phyloP scores from a whole-genome alignment of 2,888 invertebrate genomes.

The Amphimallon solstitiale region DNA sequence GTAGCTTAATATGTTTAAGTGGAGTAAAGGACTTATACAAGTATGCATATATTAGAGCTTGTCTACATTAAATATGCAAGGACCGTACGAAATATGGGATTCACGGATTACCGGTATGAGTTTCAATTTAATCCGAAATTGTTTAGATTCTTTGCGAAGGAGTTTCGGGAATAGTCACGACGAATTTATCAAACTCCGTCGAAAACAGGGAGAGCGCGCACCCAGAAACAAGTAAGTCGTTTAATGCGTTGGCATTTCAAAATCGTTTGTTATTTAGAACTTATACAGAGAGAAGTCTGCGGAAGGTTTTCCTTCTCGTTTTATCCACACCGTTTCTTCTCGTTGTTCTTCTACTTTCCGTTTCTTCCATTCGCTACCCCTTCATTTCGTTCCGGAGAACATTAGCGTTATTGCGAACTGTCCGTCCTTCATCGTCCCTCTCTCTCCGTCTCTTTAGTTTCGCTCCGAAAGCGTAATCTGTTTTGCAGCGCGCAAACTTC shows the following conservation, averaged over 20 bases:
- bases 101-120: background rate
- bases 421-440: background rate
- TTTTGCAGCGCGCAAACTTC: slow-evolving; percentile 35
- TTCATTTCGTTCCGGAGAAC: slow-evolving; percentile 10
- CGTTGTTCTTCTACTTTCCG: background rate
- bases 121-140: slow-evolving; percentile 11
- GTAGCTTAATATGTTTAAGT: too few relatives aligned
- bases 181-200: slow-evolving; percentile 1
- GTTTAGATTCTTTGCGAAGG: slow-evolving; percentile 3
- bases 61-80: too few relatives aligned
- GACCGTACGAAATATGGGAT: background rate
- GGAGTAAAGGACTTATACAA: too few relatives aligned
- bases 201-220: background rate
- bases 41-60: too few relatives aligned
- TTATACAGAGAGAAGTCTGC: background rate
- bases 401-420: slow-evolving; percentile 19
- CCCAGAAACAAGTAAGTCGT: slow-evolving; percentile 2
- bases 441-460: slow-evolving; percentile 12
- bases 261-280: slow-evolving; percentile 14
- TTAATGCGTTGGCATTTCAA: slow-evolving; percentile 16
- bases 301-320: background rate
- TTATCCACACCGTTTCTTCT: background rate
- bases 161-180: background rate
- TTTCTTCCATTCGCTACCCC: background rate
- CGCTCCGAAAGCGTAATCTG: slow-evolving; percentile 26